Base-by-base conservation (phyloP, 2,797 vertebrate genomes). In the Uromys caudimaculatus region DNA sequence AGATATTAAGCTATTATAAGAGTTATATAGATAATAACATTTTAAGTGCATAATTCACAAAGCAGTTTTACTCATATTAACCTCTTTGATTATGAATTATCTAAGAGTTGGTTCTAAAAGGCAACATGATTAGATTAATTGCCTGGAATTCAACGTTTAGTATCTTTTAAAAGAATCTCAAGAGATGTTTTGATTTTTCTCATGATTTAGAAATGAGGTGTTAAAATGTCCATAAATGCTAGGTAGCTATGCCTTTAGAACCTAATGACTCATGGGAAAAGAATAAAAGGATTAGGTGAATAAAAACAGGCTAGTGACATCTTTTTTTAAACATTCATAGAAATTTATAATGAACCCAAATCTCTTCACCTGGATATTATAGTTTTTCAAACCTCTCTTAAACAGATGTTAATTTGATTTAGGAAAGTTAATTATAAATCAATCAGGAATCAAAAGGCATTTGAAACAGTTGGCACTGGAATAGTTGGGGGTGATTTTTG, bases 11-110 rank as follows among this genome's bases (percentile, higher is more conserved):
- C 79, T 92, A 81, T 64, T 86, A 83, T 50, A 67, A 24, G 52
- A 90, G 60, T 88, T 91, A 58, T 81, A 88, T 47, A 77, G 21
- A 54, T 93, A 87, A 90, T 93, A 94, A 64, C 4, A 83, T 77
- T 77, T 88, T 91, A 96, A 85, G 12, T 64, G 4, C 5, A 71
- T n/a, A 89, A 81, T 71, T 94, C 89, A 77, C 6, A 92, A 96
- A 84, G 4, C 16, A 62, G 21, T 84, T 92, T 78, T 89, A 85
- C 56, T 85, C 32, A 78, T 88, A 94, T 94, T 94, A 84, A 56
- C 24, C 64, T 90, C 32, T 77, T 86, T 93, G 10, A 93, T 71
- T 6, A 16, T 54, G 81, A 96, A 91, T 91, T 60, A 60, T 44
- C 76, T 93, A 86, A 71, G 16, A 76, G 56, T 83, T 38, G 0